Conservation (phyloP, 2,797 vertebrate genomes). For the Acanthiza pusilla region DNA sequence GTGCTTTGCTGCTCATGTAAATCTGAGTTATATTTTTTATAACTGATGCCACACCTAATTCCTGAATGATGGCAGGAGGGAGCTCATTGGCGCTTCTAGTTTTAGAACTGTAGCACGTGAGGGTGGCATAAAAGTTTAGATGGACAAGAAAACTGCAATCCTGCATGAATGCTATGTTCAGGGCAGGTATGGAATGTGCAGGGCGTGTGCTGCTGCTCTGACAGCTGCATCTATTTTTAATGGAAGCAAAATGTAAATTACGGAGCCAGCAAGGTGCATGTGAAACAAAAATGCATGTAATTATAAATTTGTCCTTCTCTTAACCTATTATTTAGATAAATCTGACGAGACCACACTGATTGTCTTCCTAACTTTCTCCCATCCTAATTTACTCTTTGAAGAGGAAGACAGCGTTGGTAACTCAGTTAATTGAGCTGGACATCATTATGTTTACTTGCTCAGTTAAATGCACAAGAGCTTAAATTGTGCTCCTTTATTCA, state of each 20-base stretch:
- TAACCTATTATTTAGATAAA: not conserved
- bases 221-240: not conserved
- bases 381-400: not conserved
- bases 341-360: not conserved
- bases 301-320: not conserved
- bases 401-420: not conserved
- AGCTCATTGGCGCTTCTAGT: not conserved
- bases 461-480: not conserved
- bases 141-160: not conserved
- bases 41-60: not conserved
- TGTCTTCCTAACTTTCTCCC: not conserved
- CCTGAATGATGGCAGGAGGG: not conserved
- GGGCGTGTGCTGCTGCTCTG: not conserved
- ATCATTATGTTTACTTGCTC: not conserved
- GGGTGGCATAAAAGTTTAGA: not conserved
- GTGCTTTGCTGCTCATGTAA: rapidly evolving
- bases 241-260: not conserved
- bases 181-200: not conserved
- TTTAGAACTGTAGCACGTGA: not conserved
- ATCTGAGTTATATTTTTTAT: not conserved
- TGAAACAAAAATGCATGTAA: slow-evolving; percentile 1
- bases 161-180: not conserved
- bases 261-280: not conserved
- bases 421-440: not conserved
- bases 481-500: not conserved